These are phyloP conservation scores for Hirtodrosophila confusa DNA, from an alignment of 2,888 invertebrate species.

Conservation along the genomic window DNA sequence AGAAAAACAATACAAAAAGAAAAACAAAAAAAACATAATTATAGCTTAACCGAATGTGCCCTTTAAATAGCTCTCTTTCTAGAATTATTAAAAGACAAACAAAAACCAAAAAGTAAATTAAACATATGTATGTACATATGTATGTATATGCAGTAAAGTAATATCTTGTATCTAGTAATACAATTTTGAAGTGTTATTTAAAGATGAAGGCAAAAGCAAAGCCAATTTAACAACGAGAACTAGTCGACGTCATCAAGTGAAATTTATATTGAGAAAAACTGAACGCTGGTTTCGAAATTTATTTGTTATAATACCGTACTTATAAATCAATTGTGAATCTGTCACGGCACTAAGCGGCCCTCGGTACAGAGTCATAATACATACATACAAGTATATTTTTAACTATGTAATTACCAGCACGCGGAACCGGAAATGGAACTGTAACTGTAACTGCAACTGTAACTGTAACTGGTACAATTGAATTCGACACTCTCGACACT, in stretches of 20 bases:
- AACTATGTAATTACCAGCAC: constrained; percentile 8
- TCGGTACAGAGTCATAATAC: constrained; percentile 33
- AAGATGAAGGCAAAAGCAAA: constrained; percentile 22
- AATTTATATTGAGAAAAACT: constrained; percentile 61
- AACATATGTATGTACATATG: constrained; percentile 36
- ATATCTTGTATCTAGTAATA: constrained; percentile 63
- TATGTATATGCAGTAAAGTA: constrained; percentile 56
- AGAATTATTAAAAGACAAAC: constrained; percentile 73
- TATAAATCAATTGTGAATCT: constrained; percentile 59
- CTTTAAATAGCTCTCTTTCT: constrained; percentile 85
- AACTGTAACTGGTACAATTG: constrained; percentile 12
- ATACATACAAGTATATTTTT: constrained; percentile 19
- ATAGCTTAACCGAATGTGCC: constrained; percentile 85
- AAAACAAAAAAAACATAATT: constrained; percentile 63
- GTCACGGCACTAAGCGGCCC: constrained; percentile 37
- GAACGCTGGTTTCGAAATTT: constrained; percentile 76
- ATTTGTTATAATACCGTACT: constrained; percentile 63
- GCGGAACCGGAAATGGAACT: not conserved
- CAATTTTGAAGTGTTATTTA: constrained; percentile 68
- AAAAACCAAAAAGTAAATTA: constrained; percentile 45
- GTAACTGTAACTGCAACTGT: constrained; percentile 12
- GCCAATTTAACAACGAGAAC: constrained; percentile 59
- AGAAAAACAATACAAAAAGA: constrained; percentile 21
- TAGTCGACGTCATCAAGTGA: constrained; percentile 73
- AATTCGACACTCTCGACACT: constrained; percentile 62